Percentiles rank a stretch among this genome's conserved stretches.
These are phyloP conservation scores for Isichthys henryi DNA, from an alignment of 2,113 vertebrate genomes.

Conservation along the genomic window DNA sequence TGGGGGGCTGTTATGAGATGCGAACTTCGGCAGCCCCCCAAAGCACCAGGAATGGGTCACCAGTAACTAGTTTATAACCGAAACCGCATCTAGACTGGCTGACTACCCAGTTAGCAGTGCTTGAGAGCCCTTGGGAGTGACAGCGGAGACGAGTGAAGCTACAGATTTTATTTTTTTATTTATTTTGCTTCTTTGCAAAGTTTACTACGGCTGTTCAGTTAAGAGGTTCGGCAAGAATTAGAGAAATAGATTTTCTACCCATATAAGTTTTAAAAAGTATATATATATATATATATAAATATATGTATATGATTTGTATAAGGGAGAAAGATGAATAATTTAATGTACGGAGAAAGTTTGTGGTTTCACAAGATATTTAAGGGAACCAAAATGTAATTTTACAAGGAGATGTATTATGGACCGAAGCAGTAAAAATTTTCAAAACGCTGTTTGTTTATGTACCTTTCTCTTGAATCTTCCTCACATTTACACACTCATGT, in stretches of 20 bases:
- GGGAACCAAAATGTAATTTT: slow-evolving; percentile 20
- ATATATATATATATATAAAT: background rate
- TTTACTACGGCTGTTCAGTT: background rate
- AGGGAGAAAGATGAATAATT: slow-evolving; percentile 12
- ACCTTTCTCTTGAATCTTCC: background rate
- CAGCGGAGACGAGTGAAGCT: background rate
- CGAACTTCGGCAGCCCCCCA: background rate
- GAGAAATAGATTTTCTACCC: slow-evolving; percentile 27
- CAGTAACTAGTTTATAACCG: background rate
- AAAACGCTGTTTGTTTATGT: slow-evolving; percentile 4
- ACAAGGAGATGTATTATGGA: slow-evolving; percentile 21
- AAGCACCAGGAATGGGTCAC: background rate
- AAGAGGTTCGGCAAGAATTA: slow-evolving; percentile 19
- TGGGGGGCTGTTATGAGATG: background rate
- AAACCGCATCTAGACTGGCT: background rate
- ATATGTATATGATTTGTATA: slow-evolving; percentile 20
- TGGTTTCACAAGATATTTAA: slow-evolving; percentile 26
- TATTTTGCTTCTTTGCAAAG: background rate
- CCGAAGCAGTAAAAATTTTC: slow-evolving; percentile 21
- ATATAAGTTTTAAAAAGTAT: slow-evolving; percentile 16
- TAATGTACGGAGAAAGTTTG: slow-evolving; percentile 5
- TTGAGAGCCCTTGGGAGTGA: background rate
- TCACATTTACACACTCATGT: background rate
- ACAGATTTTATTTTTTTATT: background rate
- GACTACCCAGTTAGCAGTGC: background rate